These are phyloP conservation scores for Platalea minor DNA, from an alignment of 2,797 vertebrate species.

Conservation along the genomic window DNA sequence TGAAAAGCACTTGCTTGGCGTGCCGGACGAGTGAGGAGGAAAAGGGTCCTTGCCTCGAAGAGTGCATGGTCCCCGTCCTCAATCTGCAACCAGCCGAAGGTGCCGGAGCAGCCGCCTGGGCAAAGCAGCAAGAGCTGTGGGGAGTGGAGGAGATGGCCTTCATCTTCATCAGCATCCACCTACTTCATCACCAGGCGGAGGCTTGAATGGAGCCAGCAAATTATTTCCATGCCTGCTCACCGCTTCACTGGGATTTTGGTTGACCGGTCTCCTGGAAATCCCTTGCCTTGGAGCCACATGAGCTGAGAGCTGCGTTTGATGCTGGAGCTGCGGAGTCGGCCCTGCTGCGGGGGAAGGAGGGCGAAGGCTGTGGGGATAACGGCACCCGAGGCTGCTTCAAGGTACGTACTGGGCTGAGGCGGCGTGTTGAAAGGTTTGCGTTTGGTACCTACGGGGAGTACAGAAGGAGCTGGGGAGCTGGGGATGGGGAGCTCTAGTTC, in stretches of 20 bases:
- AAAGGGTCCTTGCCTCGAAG: background rate
- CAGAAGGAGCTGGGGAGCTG: background rate
- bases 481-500: background rate
- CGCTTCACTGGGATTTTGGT: fast-evolving
- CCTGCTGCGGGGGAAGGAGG: fast-evolving
- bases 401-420: fast-evolving
- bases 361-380: background rate
- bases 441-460: background rate
- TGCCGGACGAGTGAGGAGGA: background rate
- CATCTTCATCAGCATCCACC: background rate
- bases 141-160: background rate
- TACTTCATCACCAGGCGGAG: background rate
- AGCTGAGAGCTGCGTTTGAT: fast-evolving
- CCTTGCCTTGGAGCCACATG: fast-evolving
- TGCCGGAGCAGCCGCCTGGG: background rate
- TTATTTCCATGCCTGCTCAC: fast-evolving
- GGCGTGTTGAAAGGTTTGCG: background rate
- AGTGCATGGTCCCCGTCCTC: fast-evolving
- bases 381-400: background rate
- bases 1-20: background rate
- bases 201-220: background rate
- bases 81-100: background rate
- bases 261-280: background rate
- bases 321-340: background rate
- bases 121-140: background rate